Base-by-base conservation (phyloP, 2,888 invertebrate genomes). In the Lymantria dispar region DNA sequence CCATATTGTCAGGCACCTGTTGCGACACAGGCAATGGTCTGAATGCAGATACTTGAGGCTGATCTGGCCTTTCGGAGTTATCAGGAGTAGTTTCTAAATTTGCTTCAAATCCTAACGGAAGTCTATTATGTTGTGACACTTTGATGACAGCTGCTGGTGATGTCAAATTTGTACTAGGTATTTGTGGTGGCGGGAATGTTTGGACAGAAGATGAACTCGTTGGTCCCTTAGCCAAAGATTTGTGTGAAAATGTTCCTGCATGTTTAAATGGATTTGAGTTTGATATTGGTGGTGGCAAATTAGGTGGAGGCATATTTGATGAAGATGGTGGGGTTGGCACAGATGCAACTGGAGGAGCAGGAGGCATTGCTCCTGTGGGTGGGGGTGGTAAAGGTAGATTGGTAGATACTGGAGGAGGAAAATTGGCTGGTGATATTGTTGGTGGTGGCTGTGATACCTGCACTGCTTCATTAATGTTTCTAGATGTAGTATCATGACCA, bases 41-140 rank as follows among this genome's bases (percentile, higher is more conserved):
- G 49, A 77, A 83, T 9, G 73, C 64, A 1, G 78, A 56, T 31
- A 77, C 61, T 58, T 79, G 83, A 5, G 86, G 88, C 53, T 83
- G 88, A 72, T 94, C 94, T 0, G 94, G 93, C 50, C 93, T 90
- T 76, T 95, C 95, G 0, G 94, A 94, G 74, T 95, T 95, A 73
- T 95, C 95, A 1, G 94, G 94, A 3, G 93, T 88, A 5, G 93
- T 93, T 80, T 94, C 94, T 56, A 94, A 84, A 77, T 94, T 94
- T 3, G 93, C 93, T 51, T 92, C 92, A 72, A 85, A 92, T 40
- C 85, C 85, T 41, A 80, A 68, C n/a, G 83, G 68, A 22, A 77
- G 64, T 64, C 81, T 72, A 52, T 74, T 80, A 49, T 86, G 84
- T 49, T 87, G 85, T 13, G 80, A 68, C 31, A 80, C 68, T 62